A percentile compares a stretch with the other conserved stretches of the same genome.
Conservation (phyloP, 2,797 vertebrate genomes). For the Acanthornis magna region DNA sequence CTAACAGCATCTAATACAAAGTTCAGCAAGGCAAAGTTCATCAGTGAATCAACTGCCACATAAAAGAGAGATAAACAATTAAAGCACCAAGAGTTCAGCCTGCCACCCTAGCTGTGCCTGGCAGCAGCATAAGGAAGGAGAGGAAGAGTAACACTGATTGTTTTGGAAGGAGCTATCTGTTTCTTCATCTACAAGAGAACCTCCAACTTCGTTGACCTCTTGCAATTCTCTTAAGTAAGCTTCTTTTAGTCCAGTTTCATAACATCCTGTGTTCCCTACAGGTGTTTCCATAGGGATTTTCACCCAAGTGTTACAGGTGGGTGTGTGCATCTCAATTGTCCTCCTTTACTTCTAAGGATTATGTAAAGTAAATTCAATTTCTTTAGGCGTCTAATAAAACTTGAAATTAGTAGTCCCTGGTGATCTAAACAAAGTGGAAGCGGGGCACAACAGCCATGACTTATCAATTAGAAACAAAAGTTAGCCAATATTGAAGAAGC, state of each 20-base stretch:
- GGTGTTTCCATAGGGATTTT: background rate
- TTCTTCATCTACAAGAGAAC: background rate
- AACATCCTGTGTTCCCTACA: background rate
- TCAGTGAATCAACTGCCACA: slow-evolving; percentile 2
- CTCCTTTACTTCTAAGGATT: background rate
- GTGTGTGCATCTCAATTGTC: background rate
- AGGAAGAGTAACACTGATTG: background rate
- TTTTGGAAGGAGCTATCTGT: background rate
- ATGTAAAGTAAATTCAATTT: background rate
- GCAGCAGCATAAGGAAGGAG: background rate
- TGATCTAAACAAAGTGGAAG: background rate
- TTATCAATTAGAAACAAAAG: background rate
- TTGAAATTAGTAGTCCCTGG: background rate
- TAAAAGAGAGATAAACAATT: slow-evolving; percentile 6
- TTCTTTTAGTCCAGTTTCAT: background rate
- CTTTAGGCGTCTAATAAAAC: background rate
- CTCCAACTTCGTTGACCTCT: background rate
- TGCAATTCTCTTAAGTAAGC: background rate
- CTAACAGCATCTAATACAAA: background rate
- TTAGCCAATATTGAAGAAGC: background rate
- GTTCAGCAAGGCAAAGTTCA: slow-evolving; percentile 36
- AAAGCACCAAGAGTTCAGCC: background rate
- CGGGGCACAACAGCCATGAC: background rate
- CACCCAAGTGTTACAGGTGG: background rate
- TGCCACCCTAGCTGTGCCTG: background rate